phyloP scores from a whole-genome alignment of 1,140 invertebrate genomes.

The Philopotamus ludificatus region DNA sequence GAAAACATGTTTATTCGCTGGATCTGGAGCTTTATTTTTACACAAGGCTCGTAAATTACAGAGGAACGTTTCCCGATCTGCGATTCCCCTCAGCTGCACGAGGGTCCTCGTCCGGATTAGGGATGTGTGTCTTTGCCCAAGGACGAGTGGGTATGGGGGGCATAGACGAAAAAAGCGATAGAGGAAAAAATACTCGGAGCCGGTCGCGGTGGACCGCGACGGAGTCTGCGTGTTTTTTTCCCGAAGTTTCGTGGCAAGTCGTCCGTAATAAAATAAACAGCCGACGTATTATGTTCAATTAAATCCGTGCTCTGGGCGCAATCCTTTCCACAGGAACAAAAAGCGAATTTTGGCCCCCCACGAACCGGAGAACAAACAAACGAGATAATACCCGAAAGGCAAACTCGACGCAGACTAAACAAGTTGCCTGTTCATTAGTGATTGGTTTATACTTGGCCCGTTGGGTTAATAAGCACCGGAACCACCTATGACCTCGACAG shows the following conservation, averaged over 20 bases:
- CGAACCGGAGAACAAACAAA: slow-evolving; percentile 22
- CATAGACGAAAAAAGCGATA: too few relatives aligned
- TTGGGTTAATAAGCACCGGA: slow-evolving; percentile 23
- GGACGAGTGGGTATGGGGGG: background rate
- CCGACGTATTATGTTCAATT: slow-evolving; percentile 25
- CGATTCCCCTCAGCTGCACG: too few relatives aligned
- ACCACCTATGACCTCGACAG: background rate
- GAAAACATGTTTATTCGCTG: too few relatives aligned
- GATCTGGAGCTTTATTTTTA: too few relatives aligned
- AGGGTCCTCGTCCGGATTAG: background rate
- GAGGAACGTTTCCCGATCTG: too few relatives aligned
- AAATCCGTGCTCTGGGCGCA: slow-evolving; percentile 17
- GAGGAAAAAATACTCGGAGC: too few relatives aligned
- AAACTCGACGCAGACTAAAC: slow-evolving; percentile 26
- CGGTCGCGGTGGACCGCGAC: too few relatives aligned
- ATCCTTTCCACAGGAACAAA: slow-evolving; percentile 17
- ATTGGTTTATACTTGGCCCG: slow-evolving; percentile 27
- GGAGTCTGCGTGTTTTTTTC: background rate
- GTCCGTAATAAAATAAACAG: slow-evolving; percentile 18
- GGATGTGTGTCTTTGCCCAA: background rate
- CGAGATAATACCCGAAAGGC: slow-evolving; percentile 28
- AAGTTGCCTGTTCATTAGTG: slow-evolving; percentile 26
- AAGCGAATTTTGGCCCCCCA: background rate
- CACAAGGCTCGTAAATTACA: too few relatives aligned
- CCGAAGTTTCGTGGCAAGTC: slow-evolving; percentile 12